phyloP scores from a whole-genome alignment of 2,113 vertebrate genomes.

The Himantopus leucocephalus region DNA sequence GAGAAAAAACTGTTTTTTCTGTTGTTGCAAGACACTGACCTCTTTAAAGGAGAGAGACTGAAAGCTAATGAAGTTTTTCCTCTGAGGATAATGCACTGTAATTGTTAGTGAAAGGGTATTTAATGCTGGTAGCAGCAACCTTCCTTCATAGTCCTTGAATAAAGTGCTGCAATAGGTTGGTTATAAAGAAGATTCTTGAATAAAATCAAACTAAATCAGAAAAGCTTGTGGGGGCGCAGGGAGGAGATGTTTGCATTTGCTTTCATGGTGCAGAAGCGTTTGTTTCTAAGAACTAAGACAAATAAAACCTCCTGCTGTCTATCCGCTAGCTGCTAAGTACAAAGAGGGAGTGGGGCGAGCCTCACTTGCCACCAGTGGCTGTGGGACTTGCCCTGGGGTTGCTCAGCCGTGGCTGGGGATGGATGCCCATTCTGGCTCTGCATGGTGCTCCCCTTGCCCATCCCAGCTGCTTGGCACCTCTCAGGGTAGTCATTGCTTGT shows the following conservation, averaged over 20 bases:
- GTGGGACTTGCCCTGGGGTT: background rate
- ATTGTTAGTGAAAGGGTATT: background rate
- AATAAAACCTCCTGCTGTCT: background rate
- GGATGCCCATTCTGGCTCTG: background rate
- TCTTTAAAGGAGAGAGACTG: background rate
- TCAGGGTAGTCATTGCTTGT: background rate
- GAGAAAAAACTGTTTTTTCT: constrained; percentile 2
- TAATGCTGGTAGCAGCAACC: background rate
- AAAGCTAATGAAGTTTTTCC: background rate
- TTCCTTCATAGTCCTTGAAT: background rate
- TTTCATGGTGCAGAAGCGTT: background rate
- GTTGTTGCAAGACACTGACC: constrained; percentile 6
- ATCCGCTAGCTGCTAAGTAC: background rate
- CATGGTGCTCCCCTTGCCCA: background rate
- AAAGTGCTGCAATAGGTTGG: background rate
- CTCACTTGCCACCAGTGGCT: background rate
- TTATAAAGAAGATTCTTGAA: background rate
- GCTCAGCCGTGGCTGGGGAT: background rate
- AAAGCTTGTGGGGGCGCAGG: background rate
- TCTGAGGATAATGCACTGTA: background rate
- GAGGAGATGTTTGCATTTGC: background rate
- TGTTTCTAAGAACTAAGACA: background rate
- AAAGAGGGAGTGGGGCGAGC: background rate
- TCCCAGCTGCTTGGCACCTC: background rate
- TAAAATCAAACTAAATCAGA: background rate